These are phyloP conservation scores for Glaucomys volans DNA, from an alignment of 2,113 vertebrate species.

Conservation along the genomic window DNA sequence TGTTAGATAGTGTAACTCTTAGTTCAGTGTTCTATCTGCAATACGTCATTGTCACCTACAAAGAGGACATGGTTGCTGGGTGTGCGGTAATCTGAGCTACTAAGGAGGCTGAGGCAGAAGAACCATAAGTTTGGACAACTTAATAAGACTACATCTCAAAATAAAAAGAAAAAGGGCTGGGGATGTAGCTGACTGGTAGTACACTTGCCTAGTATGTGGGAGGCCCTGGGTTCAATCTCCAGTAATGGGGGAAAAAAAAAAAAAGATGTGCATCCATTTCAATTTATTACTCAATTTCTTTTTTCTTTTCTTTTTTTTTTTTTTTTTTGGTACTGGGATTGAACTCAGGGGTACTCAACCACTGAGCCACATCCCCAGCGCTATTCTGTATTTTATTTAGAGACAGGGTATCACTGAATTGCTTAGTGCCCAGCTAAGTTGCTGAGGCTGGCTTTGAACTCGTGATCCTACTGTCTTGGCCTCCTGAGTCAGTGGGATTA, in stretches of 20 bases:
- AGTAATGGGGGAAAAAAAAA: neutral
- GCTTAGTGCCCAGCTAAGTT: no score
- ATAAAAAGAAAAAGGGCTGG: neutral
- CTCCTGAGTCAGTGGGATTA: no score
- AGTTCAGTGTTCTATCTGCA: neutral
- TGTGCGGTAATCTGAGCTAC: neutral
- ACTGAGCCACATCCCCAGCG: no score
- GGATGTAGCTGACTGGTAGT: neutral
- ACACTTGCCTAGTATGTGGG: neutral
- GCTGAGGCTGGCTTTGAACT: no score
- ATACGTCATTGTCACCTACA: neutral
- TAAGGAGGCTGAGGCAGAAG: neutral
- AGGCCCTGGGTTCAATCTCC: neutral
- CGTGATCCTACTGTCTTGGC: no score
- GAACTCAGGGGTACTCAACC: no score
- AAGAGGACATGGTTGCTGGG: neutral
- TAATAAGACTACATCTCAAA: neutral
- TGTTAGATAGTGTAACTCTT: neutral
- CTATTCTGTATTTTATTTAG: no score
- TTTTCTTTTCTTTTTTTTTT: neutral
- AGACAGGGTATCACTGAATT: no score
- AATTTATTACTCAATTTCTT: neutral
- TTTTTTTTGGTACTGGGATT: neutral
- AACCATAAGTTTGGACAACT: neutral
- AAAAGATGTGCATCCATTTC: neutral